phyloP scores from a whole-genome alignment of 2,113 vertebrate species.

The Pseudorasbora parva region DNA sequence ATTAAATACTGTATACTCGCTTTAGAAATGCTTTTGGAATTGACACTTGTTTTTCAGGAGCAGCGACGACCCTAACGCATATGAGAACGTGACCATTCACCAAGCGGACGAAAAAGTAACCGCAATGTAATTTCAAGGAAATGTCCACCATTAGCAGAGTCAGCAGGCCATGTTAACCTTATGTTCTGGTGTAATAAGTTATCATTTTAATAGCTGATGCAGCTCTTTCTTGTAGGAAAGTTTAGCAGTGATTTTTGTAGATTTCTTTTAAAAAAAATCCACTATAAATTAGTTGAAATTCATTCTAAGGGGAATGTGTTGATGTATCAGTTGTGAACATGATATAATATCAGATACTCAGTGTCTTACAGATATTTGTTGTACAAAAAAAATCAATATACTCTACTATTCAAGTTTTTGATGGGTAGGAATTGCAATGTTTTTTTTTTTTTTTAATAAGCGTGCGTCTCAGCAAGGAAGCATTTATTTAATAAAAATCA shows the following conservation, averaged over 20 bases:
- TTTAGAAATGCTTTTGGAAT: neutral
- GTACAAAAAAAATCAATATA: neutral
- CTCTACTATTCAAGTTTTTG: neutral
- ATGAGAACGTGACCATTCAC: slow-evolving; percentile 53
- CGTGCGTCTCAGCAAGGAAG: neutral
- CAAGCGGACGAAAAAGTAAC: slow-evolving; percentile 59
- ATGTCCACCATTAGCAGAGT: neutral
- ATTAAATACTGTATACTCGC: neutral
- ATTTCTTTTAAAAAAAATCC: neutral
- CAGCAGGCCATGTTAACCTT: neutral
- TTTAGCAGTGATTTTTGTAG: neutral
- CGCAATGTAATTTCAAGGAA: slow-evolving; percentile 64
- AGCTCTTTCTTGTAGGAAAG: neutral
- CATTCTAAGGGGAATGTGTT: neutral
- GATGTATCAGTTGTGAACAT: neutral
- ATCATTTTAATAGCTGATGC: neutral
- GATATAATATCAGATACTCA: neutral
- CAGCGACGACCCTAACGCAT: slow-evolving; percentile 41
- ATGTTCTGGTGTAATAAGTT: neutral
- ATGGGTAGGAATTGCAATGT: neutral
- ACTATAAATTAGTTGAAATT: neutral
- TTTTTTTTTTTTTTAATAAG: no score
- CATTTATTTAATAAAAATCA: neutral
- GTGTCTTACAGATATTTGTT: neutral
- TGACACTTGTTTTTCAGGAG: slow-evolving; percentile 61